Conservation (phyloP, 2,888 invertebrate species). For the Zaprionus bogoriensis region DNA sequence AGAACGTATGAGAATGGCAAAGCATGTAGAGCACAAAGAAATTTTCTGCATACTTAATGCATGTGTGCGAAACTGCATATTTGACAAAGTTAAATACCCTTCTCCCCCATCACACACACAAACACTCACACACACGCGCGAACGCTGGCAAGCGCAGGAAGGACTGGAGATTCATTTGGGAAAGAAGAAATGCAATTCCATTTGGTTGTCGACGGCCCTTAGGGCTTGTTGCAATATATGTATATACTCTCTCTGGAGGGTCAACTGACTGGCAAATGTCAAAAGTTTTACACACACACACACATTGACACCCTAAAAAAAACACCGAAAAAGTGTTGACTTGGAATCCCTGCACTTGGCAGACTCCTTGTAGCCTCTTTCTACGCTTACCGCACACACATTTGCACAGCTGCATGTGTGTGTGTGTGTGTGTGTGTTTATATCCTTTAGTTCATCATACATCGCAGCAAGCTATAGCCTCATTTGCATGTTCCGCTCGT, state of each 20-base stretch:
- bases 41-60: neutral
- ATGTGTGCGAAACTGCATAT: conserved; percentile 29
- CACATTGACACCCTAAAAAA: neutral
- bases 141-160: neutral
- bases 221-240: conserved; percentile 34
- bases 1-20: neutral
- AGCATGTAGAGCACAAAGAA: neutral
- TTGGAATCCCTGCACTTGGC: conserved; percentile 13
- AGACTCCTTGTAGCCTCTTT: conserved; percentile 1
- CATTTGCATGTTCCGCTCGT: conserved; percentile 11
- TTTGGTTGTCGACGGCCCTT: conserved; percentile 7
- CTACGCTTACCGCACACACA: conserved; percentile 2
- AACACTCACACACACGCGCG: neutral
- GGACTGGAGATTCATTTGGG: conserved; percentile 10
- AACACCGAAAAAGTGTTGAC: conserved; percentile 2
- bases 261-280: conserved; percentile 33
- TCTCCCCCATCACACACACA: neutral
- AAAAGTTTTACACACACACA: conserved; percentile 11
- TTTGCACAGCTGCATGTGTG: conserved; percentile 4
- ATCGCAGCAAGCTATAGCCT: too few relatives aligned
- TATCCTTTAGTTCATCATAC: neutral
- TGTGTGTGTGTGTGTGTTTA: neutral
- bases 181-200: conserved; percentile 25
- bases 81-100: conserved; percentile 42
- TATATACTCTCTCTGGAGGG: conserved; percentile 13